Evolutionary conservation across 2,113 vertebrate genomes (phyloP).

Genomic region (rat (Rattus norvegicus)): DNA sequence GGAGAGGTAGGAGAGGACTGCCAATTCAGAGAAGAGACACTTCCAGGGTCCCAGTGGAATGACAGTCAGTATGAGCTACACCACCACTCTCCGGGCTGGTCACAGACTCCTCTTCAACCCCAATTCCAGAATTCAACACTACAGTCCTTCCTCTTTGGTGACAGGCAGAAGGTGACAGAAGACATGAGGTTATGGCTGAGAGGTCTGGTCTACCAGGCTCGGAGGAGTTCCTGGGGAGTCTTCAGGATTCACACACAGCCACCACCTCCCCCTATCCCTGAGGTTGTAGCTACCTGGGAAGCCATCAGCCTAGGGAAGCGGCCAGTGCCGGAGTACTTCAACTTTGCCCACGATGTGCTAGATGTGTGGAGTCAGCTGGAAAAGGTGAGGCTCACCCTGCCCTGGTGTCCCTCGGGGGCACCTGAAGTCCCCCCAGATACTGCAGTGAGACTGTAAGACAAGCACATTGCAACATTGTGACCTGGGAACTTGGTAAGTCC

Average conservation of each 20-base stretch:
- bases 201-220: not conserved
- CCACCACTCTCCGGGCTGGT: too few species aligned
- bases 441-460: not conserved
- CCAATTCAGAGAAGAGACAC: not conserved
- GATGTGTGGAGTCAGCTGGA: constrained; percentile 87
- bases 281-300: constrained; percentile 81
- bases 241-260: not conserved
- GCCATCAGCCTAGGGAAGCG: constrained; percentile 78
- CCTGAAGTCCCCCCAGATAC: not conserved
- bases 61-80: rapidly evolving
- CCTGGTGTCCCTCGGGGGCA: not conserved
- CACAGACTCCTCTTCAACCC: not conserved
- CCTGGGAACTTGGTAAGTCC: not conserved
- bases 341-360: constrained; percentile 89
- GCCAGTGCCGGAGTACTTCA: constrained; percentile 87
- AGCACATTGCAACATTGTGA: too few species aligned
- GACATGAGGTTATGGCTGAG: constrained; percentile 20
- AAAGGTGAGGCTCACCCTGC: constrained; percentile 81
- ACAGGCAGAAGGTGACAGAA: not conserved
- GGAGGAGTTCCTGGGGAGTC: not conserved
- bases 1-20: not conserved
- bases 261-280: not conserved
- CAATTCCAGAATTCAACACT: not conserved
- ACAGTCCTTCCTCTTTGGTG: not conserved
- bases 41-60: not conserved